Evolutionary conservation across 2,888 invertebrate species (phyloP), one percentile per base, ranked within the genome.

Genomic region (Zootermopsis nevadensis): DNA sequence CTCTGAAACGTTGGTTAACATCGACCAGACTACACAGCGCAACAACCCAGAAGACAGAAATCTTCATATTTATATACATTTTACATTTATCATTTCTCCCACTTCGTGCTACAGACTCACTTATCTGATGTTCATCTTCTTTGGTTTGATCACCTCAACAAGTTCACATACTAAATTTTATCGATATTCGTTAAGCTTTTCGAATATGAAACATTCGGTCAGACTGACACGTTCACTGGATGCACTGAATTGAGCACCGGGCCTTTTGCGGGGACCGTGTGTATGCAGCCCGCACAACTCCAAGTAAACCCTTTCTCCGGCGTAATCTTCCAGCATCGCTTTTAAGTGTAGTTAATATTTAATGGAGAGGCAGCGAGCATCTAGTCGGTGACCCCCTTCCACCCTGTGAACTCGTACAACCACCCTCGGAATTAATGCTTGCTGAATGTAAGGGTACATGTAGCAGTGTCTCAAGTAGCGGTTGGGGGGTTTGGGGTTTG

Each of bases 291-390:
- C 30, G 66, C 30, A 30, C n/a, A 66, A 30, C n/a, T 66, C 27
- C 77, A 77, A 77, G 42, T 27, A 53, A 77, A 72, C 81, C 48
- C 79, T 79, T 79, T 53, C 83, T 79, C 76, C 79, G 30, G 69
- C 86, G 87, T 88, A 87, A 89, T 89, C 88, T 88, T 87, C 87
- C 87, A 87, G 88, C 88, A 88, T 88, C 89, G 89, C 89, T 89
- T 89, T 89, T 89, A 89, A 89, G 88, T 89, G 89, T 88, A 87
- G 86, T 89, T 89, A 89, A 89, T 89, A 89, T 89, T 89, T 89
- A 88, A 89, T 89, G 79, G 72, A 42, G 69, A 27, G 31, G 74
- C 72, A 69, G 69, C 69, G 27, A 69, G 69, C 69, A 69, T 69
- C 69, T 69, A 69, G 31, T 69, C 30, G 69, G 69, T 69, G 69